Percentiles rank a stretch among this genome's conserved stretches.
Conservation (phyloP, 2,113 vertebrate species). For the Sitta europaea region DNA sequence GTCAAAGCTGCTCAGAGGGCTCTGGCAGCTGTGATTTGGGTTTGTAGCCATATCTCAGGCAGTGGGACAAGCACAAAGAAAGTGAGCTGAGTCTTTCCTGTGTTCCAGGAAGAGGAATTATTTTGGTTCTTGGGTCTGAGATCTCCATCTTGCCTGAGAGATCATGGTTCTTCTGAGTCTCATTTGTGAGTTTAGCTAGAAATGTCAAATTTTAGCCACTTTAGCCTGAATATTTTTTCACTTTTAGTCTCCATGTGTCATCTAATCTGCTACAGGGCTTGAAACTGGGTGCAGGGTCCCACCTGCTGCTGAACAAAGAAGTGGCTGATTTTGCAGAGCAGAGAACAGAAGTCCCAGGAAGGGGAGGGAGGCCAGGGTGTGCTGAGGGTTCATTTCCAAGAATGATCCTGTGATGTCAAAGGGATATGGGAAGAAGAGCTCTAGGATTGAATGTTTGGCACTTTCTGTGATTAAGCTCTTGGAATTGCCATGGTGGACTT, state of each 20-base stretch:
- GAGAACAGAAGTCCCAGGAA: neutral
- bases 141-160: neutral
- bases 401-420: neutral
- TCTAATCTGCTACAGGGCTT: neutral
- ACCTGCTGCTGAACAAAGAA: neutral
- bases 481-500: neutral
- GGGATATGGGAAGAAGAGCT: neutral
- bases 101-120: neutral
- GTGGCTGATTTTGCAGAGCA: neutral
- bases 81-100: neutral
- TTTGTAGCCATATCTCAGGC: neutral
- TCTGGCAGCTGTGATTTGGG: neutral
- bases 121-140: neutral
- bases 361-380: fast-evolving
- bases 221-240: neutral
- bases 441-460: neutral
- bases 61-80: neutral
- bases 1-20: neutral
- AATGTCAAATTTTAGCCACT: neutral
- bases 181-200: neutral
- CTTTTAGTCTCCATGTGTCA: neutral
- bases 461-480: neutral
- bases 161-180: neutral
- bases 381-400: neutral
- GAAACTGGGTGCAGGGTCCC: neutral